These are phyloP conservation scores for Centroberyx gerrardi DNA, from an alignment of 2,797 vertebrate genomes.

Conservation along the genomic window DNA sequence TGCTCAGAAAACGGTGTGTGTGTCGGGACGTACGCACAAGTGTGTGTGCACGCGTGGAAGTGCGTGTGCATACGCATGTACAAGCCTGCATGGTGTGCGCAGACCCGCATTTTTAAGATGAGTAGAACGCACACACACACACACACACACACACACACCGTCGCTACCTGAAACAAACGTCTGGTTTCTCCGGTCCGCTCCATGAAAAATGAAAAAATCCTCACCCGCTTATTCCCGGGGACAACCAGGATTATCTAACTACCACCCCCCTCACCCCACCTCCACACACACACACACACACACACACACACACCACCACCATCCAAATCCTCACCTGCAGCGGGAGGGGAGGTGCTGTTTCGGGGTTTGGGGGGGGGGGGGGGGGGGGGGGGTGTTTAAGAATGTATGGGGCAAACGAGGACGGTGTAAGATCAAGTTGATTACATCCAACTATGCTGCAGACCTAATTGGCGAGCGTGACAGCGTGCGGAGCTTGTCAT, in stretches of 20 bases:
- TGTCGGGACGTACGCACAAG: constrained; percentile 25
- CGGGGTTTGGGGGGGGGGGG: constrained; percentile 54
- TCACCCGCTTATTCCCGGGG: neutral
- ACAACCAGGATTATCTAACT: neutral
- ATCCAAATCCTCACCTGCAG: constrained; percentile 92
- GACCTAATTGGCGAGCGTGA: constrained; percentile 99
- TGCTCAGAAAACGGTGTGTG: constrained; percentile 74
- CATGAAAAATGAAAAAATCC: neutral
- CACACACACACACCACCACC: neutral
- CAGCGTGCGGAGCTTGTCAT: constrained; percentile 98
- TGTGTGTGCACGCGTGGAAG: constrained; percentile 76
- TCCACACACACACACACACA: neutral
- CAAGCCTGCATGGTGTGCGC: neutral
- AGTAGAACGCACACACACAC: neutral
- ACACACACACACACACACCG: neutral
- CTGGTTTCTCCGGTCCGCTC: no score
- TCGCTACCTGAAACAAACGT: neutral
- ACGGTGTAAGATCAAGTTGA: constrained; percentile 97
- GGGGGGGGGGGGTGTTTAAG: no score
- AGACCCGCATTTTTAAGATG: neutral
- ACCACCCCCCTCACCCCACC: neutral
- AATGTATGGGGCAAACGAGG: constrained; percentile 39
- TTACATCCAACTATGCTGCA: constrained; percentile 97
- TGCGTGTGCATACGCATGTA: constrained; percentile 1
- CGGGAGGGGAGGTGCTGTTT: constrained; percentile 93